phyloP scores from a whole-genome alignment of 35 echinoderm and acorn worm genomes.

The Anneissia japonica region DNA sequence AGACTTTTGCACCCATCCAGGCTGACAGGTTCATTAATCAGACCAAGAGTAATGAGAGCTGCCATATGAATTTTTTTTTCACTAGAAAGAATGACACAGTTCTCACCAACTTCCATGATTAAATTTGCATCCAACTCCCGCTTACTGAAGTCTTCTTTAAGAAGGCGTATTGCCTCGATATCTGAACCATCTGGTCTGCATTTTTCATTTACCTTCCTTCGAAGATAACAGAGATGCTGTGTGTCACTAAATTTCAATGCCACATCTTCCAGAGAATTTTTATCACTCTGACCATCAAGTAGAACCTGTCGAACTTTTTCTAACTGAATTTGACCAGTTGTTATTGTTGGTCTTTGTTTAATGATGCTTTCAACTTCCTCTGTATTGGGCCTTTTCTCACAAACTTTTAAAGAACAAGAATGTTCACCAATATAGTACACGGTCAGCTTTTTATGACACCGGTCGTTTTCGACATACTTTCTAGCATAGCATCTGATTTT shows the following conservation, averaged over 20 bases:
- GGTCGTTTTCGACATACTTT: no score
- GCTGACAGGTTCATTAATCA: no score
- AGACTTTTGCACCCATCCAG: no score
- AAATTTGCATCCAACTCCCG: neutral
- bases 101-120: neutral
- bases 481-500: no score
- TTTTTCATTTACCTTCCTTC: neutral
- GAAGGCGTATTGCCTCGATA: neutral
- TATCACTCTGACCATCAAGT: neutral
- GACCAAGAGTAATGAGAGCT: no score
- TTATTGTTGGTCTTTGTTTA: neutral
- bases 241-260: neutral
- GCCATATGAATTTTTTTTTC: no score
- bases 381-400: neutral
- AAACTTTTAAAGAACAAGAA: neutral
- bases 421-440: no score
- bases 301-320: neutral
- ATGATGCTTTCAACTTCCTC: neutral
- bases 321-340: neutral
- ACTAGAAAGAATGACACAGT: no score
- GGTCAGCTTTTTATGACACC: no score
- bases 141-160: neutral
- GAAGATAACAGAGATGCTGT: neutral
- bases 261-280: neutral
- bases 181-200: neutral